phyloP scores from a whole-genome alignment of 2,888 invertebrate species.

The Limenitis camilla region DNA sequence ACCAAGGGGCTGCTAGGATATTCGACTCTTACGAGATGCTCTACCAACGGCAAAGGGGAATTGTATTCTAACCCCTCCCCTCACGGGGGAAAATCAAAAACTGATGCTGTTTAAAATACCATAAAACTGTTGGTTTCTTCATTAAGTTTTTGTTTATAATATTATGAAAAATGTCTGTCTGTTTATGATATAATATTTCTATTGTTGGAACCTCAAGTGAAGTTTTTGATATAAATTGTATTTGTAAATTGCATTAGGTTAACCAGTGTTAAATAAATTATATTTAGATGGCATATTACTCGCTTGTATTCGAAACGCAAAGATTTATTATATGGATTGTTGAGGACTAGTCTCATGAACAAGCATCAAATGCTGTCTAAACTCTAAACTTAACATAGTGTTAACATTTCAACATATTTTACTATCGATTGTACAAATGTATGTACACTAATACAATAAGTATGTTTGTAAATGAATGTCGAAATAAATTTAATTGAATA shows the following conservation, averaged over 20 bases:
- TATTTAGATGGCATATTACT: slow-evolving; percentile 12
- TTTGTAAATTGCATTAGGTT: slow-evolving; percentile 34
- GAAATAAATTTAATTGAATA: slow-evolving; percentile 61
- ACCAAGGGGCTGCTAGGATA: too few species aligned
- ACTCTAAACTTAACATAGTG: slow-evolving; percentile 39
- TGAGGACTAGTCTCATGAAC: slow-evolving; percentile 61
- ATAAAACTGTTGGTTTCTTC: too few species aligned
- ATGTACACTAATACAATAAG: slow-evolving; percentile 56
- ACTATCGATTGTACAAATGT: slow-evolving; percentile 62
- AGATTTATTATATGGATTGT: slow-evolving; percentile 47
- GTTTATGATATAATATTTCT: too few species aligned
- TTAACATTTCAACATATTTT: slow-evolving; percentile 56
- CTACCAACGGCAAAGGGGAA: too few species aligned
- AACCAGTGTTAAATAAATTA: slow-evolving; percentile 36
- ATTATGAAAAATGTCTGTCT: too few species aligned
- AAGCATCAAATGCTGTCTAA: slow-evolving; percentile 64
- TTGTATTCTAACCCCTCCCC: too few species aligned
- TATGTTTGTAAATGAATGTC: slow-evolving; percentile 67
- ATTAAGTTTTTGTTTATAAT: too few species aligned
- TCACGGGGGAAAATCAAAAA: too few species aligned
- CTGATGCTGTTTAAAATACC: too few species aligned
- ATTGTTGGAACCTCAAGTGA: neutral
- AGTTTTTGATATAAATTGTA: slow-evolving; percentile 11
- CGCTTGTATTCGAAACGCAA: slow-evolving; percentile 41
- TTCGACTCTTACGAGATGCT: too few species aligned